These are phyloP conservation scores for Oreochromis mossambicus DNA, from an alignment of 2,797 vertebrate species.

Conservation along the genomic window DNA sequence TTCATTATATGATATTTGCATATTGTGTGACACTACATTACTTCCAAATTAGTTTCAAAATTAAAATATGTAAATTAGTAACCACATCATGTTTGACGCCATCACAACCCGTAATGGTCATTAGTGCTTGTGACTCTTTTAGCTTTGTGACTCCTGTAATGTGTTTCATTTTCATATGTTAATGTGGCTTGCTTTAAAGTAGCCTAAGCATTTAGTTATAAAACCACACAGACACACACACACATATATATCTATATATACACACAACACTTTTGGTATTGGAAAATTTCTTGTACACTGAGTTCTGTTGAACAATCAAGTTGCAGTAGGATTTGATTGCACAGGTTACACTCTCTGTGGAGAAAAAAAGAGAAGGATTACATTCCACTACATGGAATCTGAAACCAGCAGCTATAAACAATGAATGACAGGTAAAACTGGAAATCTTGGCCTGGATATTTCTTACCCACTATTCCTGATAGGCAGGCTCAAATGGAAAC, in stretches of 20 bases:
- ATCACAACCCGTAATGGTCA: conserved; percentile 14
- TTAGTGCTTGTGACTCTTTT: neutral
- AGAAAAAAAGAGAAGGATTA: neutral
- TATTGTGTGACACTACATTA: conserved; percentile 56
- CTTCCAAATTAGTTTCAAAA: conserved; percentile 64
- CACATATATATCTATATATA: neutral
- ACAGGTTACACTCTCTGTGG: neutral
- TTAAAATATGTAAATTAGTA: conserved; percentile 64
- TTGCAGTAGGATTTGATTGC: neutral
- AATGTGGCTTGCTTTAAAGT: neutral
- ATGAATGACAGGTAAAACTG: neutral
- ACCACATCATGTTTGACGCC: conserved; percentile 44
- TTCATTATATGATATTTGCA: conserved; percentile 60
- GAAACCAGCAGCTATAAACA: neutral
- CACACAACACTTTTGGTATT: neutral
- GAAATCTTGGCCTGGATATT: neutral
- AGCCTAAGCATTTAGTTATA: neutral
- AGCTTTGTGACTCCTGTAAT: neutral
- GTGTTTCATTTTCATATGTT: neutral
- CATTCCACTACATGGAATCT: neutral
- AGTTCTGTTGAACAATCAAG: neutral
- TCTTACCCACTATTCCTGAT: neutral
- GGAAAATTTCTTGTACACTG: neutral
- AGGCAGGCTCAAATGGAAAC: neutral
- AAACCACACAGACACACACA: neutral